Evolutionary conservation across 2,888 invertebrate species (phyloP).

Genomic region (Apodemia hepburni): DNA sequence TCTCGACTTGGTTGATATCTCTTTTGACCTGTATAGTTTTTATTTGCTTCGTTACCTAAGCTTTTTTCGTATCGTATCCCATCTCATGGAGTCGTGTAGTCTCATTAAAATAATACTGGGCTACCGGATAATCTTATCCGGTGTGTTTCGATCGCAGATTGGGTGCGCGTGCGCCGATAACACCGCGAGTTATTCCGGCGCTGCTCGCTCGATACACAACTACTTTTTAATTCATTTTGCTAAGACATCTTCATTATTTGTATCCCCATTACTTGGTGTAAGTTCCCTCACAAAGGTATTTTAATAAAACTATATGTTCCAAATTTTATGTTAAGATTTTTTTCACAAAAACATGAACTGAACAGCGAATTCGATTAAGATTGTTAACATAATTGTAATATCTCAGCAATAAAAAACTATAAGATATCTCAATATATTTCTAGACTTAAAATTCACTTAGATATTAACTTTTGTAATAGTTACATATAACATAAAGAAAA

Average conservation of each 20-base stretch:
- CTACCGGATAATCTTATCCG: constrained; percentile 80
- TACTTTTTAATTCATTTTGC: constrained; percentile 70
- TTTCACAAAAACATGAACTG: not conserved
- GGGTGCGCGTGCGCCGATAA: constrained; percentile 78
- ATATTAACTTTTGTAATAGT: no score
- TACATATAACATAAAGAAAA: no score
- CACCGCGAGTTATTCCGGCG: constrained; percentile 72
- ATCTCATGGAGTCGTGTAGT: constrained; percentile 77
- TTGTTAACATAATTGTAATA: no score
- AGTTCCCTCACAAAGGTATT: not conserved
- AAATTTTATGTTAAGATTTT: not conserved
- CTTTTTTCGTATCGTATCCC: constrained; percentile 69
- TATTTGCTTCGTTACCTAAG: constrained; percentile 75
- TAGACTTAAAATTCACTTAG: no score
- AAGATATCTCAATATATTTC: no score
- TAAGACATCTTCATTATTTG: constrained; percentile 75
- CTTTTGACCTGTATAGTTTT: constrained; percentile 70
- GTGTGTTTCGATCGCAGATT: constrained; percentile 78
- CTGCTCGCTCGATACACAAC: constrained; percentile 69
- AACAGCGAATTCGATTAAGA: no score
- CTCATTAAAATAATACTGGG: constrained; percentile 80
- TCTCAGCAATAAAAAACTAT: no score
- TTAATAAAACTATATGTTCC: constrained; percentile 8
- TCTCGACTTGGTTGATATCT: constrained; percentile 68
- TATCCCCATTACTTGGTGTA: constrained; percentile 39